phyloP scores from a whole-genome alignment of 2,888 invertebrate genomes.

The Elaeidobius kamerunicus region DNA sequence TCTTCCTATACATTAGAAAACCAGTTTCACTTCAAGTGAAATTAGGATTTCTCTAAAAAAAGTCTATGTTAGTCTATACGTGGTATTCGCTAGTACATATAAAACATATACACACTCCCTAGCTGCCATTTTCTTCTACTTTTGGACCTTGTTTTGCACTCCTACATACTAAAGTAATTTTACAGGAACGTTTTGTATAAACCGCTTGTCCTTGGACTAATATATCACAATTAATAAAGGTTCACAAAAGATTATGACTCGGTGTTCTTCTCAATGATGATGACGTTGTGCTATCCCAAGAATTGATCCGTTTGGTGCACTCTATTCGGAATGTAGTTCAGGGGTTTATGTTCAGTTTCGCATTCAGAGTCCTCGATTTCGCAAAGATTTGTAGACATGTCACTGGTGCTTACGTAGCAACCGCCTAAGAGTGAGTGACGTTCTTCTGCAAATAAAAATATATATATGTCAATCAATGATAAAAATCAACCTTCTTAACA shows the following conservation, averaged over 20 bases:
- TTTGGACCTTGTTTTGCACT: neutral
- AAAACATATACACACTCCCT: no score
- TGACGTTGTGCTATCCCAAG: conserved; percentile 43
- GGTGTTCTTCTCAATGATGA: conserved; percentile 31
- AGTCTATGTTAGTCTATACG: no score
- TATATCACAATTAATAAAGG: conserved; percentile 1
- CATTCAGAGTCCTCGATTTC: conserved; percentile 89
- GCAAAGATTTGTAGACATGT: conserved; percentile 83
- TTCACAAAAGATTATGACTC: conserved; percentile 13
- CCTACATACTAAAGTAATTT: neutral
- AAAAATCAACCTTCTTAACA: conserved; percentile 10
- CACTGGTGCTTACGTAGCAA: conserved; percentile 74
- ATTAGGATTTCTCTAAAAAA: no score
- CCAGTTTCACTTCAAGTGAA: no score
- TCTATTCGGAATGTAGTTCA: conserved; percentile 45
- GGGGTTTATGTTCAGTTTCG: conserved; percentile 55
- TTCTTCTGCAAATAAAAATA: conserved; percentile 59
- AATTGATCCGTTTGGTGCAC: conserved; percentile 49
- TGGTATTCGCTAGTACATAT: no score
- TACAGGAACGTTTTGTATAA: conserved; percentile 1
- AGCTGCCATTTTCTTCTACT: neutral
- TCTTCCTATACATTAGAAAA: no score
- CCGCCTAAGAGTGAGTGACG: conserved; percentile 73
- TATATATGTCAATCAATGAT: no score
- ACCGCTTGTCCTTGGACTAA: neutral